These are phyloP conservation scores for Seriola quinqueradiata DNA, from an alignment of 2,113 vertebrate species.

Conservation along the genomic window DNA sequence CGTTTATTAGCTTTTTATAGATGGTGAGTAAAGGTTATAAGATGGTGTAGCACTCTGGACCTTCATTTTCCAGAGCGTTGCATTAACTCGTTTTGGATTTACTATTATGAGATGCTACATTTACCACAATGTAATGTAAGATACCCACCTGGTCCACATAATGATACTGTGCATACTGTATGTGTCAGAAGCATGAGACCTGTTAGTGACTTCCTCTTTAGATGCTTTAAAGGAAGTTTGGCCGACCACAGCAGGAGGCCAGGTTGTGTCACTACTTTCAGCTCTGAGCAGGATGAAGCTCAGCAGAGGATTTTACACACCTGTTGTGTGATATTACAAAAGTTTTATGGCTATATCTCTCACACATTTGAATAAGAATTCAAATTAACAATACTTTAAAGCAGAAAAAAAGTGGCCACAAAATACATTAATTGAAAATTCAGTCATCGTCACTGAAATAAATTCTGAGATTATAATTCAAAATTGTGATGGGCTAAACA, in stretches of 20 bases:
- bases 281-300: not conserved
- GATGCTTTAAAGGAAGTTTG: constrained; percentile 39
- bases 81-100: not conserved
- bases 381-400: not conserved
- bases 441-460: too few relatives aligned
- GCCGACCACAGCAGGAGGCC: constrained; percentile 28
- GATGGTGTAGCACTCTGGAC: too few relatives aligned
- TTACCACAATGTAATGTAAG: not conserved
- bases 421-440: not conserved
- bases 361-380: too few relatives aligned
- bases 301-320: not conserved
- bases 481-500: too few relatives aligned
- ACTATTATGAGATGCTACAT: not conserved
- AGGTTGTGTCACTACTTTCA: constrained; percentile 21
- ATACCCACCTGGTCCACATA: not conserved
- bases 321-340: not conserved
- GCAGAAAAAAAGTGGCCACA: not conserved
- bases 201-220: constrained; percentile 60
- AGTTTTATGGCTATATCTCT: not conserved
- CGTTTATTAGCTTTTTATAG: too few relatives aligned
- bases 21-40: too few relatives aligned
- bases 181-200: not conserved
- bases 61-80: too few relatives aligned
- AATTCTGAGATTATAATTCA: too few relatives aligned
- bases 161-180: not conserved